These are phyloP conservation scores for mouse (Mus musculus) DNA, from an alignment of 2,113 vertebrate genomes.

Conservation along the genomic window GRCm39 chr5:137344501-137345000, in stretches of 20 bases:
- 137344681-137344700: not conserved
- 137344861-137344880: not conserved
- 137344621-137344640: not conserved
- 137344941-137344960: not conserved
- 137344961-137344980: not conserved
- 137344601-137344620: not conserved
- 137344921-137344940: not conserved
- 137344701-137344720: not conserved
- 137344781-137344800: not conserved
- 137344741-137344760: not conserved
- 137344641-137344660: not conserved
- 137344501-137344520: not conserved
- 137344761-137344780: too few species aligned
- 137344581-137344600: not conserved
- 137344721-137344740: not conserved
- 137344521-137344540: not conserved
- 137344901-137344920: not conserved
- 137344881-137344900: not conserved
- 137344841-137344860: not conserved
- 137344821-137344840: not conserved
- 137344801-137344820: not conserved
- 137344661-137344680: not conserved
- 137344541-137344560: not conserved
- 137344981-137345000: not conserved
- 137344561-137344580: not conserved